Conservation (phyloP, 2,113 vertebrate species). For the Bos indicus region DNA sequence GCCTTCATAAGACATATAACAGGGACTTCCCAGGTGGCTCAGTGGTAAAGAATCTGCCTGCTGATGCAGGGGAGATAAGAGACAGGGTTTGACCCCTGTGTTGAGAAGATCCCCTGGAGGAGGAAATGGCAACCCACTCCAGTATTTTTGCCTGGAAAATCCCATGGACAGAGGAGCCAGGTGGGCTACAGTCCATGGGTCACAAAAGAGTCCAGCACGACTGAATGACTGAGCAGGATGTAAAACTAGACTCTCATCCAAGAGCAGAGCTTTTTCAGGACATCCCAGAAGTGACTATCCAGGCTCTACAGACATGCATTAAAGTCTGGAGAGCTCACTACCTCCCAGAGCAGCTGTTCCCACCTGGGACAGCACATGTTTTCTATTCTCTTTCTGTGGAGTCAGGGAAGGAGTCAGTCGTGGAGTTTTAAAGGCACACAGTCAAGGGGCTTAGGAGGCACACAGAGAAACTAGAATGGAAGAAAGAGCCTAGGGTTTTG, state of each 20-base stretch:
- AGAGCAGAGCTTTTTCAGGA: neutral
- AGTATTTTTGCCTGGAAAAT: neutral
- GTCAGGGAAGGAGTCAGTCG: neutral
- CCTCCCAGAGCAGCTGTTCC: neutral
- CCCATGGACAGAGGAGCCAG: neutral
- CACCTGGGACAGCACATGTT: neutral
- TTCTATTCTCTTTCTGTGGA: neutral
- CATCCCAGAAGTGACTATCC: neutral
- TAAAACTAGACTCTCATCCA: neutral
- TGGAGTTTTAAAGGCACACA: neutral
- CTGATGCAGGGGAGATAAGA: neutral
- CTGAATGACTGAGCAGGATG: neutral
- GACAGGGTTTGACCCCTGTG: neutral
- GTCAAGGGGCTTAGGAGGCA: neutral
- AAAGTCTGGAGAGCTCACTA: neutral
- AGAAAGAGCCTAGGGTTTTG: neutral
- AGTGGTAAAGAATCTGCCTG: neutral
- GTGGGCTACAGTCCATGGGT: neutral
- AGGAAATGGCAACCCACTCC: neutral
- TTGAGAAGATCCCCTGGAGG: neutral
- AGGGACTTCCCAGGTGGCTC: neutral
- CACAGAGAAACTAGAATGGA: neutral
- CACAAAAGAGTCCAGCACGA: neutral
- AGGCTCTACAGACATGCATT: neutral
- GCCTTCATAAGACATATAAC: neutral